Evolutionary conservation across 2,797 vertebrate genomes (phyloP).

Genomic region (Syngnathus acus): DNA sequence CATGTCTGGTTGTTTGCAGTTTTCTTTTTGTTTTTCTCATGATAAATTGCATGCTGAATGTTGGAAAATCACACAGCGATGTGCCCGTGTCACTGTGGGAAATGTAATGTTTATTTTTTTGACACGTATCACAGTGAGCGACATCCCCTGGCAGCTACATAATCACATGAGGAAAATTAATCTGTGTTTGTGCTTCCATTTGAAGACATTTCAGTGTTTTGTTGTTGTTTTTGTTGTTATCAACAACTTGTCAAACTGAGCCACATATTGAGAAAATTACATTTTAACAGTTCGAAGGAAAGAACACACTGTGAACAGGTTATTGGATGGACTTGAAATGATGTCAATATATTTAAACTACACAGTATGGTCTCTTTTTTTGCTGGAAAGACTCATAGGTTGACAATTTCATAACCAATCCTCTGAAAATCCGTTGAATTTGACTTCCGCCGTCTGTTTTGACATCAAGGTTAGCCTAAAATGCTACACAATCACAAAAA

Average conservation of each 20-base stretch:
- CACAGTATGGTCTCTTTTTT: not conserved
- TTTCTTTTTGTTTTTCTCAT: not conserved
- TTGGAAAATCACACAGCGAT: constrained; percentile 1
- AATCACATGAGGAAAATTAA: constrained; percentile 45
- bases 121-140: constrained; percentile 25
- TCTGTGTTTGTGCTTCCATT: constrained; percentile 39
- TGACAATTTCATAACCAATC: not conserved
- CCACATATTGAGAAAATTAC: constrained; percentile 23
- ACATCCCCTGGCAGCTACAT: constrained; percentile 36
- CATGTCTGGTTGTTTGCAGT: not conserved
- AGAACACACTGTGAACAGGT: constrained; percentile 10
- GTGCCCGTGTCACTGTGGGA: constrained; percentile 15
- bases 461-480: not conserved
- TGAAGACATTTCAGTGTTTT: constrained; percentile 23
- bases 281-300: constrained; percentile 30
- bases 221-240: constrained; percentile 17
- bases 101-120: constrained; percentile 23
- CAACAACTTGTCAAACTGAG: constrained; percentile 35
- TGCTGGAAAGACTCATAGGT: not conserved
- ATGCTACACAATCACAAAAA: not conserved
- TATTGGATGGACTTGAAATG: constrained; percentile 20
- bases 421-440: not conserved
- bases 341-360: constrained; percentile 16
- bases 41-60: not conserved
- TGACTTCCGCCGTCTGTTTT: not conserved